Evolutionary conservation across 2,113 vertebrate genomes (phyloP).

Genomic region (Chinchilla lanigera): DNA sequence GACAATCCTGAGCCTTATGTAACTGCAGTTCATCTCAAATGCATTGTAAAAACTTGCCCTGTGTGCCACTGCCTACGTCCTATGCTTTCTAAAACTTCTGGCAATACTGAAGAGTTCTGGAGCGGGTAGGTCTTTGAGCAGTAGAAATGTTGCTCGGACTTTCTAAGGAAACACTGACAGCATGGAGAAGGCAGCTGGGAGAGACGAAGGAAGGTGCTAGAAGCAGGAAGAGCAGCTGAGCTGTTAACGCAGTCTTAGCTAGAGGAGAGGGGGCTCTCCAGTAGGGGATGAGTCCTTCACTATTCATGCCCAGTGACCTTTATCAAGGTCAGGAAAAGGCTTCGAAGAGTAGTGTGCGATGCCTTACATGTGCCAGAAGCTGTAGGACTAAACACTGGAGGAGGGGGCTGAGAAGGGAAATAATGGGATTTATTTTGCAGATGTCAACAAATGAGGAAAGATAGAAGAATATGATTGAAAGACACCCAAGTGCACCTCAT

Average conservation of each 20-base stretch:
- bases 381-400: not conserved
- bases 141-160: not conserved
- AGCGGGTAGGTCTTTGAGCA: not conserved
- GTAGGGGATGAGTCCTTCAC: not conserved
- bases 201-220: not conserved
- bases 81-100: not conserved
- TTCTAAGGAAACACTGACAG: not conserved
- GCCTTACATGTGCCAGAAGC: not conserved
- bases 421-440: not conserved
- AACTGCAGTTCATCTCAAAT: not conserved
- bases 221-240: not conserved
- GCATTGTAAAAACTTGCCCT: not conserved
- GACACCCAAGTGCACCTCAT: not conserved
- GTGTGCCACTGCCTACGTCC: not conserved
- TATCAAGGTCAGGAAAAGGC: not conserved
- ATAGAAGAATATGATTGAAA: not conserved
- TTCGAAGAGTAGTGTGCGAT: not conserved
- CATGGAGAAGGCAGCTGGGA: not conserved
- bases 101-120: not conserved
- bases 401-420: not conserved
- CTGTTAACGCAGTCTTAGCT: not conserved
- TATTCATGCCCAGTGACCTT: not conserved
- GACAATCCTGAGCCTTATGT: not conserved
- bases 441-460: not conserved
- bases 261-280: not conserved